phyloP scores from a whole-genome alignment of 2,113 vertebrate species.

The Hypocryptadius cinnamomeus region DNA sequence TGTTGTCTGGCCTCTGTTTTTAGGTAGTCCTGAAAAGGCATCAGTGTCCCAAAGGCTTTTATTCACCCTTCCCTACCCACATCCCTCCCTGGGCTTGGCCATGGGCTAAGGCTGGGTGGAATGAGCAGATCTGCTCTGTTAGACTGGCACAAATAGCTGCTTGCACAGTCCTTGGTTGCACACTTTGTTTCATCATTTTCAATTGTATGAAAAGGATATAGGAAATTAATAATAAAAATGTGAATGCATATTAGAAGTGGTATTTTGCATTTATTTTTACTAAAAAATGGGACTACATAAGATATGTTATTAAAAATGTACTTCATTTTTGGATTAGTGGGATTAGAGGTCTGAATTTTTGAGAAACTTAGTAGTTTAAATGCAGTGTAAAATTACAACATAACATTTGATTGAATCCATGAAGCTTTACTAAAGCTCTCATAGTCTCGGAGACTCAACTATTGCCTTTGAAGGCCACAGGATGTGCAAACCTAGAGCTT shows the following conservation, averaged over 20 bases:
- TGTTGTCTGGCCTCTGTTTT: background rate
- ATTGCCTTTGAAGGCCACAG: background rate
- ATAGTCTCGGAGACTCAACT: background rate
- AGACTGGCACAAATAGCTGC: background rate
- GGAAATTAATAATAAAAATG: background rate
- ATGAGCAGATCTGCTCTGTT: background rate
- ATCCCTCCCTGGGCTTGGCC: background rate
- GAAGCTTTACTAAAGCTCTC: conserved; percentile 9
- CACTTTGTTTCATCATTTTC: background rate
- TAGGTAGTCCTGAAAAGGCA: background rate
- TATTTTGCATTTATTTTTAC: background rate
- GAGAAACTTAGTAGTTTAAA: background rate
- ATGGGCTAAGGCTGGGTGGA: background rate
- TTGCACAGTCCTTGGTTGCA: background rate
- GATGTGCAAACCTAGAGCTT: background rate
- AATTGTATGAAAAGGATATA: background rate
- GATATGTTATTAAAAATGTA: background rate
- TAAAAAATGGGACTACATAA: background rate
- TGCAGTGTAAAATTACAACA: background rate
- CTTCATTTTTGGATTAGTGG: background rate
- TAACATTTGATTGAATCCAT: background rate
- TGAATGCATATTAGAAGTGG: background rate
- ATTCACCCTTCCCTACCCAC: background rate
- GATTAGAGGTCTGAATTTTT: background rate
- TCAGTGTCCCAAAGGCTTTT: background rate